phyloP scores from a whole-genome alignment of 2,113 vertebrate species.

The Sitta europaea region DNA sequence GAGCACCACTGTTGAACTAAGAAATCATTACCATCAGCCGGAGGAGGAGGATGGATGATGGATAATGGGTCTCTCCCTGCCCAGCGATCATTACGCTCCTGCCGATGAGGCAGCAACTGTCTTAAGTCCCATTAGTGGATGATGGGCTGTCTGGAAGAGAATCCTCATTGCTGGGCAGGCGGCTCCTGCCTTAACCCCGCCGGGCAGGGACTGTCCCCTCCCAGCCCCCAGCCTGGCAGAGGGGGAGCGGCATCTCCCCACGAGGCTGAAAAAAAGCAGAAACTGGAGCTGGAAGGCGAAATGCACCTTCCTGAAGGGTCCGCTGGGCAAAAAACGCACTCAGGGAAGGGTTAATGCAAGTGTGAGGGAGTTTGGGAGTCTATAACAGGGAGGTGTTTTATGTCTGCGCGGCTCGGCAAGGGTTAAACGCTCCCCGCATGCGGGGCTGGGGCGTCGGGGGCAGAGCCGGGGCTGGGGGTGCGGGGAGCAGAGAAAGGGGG shows the following conservation, averaged over 20 bases:
- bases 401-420: fast-evolving
- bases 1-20: constrained; percentile 61
- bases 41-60: constrained; percentile 66
- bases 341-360: background rate
- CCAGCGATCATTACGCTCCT: constrained; percentile 70
- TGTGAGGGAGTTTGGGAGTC: background rate
- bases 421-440: background rate
- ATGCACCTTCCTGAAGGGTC: background rate
- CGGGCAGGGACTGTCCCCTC: background rate
- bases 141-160: constrained; percentile 77
- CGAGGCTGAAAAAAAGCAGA: background rate
- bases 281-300: background rate
- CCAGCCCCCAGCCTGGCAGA: background rate
- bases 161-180: constrained; percentile 43
- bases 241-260: fast-evolving
- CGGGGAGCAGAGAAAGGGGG: background rate
- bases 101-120: constrained; percentile 72
- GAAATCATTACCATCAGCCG: constrained; percentile 73
- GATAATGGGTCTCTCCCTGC: constrained; percentile 76
- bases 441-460: background rate
- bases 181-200: constrained; percentile 42
- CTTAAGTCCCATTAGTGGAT: constrained; percentile 77
- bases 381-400: background rate
- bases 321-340: background rate
- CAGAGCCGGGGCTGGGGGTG: background rate